Base-by-base conservation (phyloP, 2,888 invertebrate species). In the Cataglyphis livida region DNA sequence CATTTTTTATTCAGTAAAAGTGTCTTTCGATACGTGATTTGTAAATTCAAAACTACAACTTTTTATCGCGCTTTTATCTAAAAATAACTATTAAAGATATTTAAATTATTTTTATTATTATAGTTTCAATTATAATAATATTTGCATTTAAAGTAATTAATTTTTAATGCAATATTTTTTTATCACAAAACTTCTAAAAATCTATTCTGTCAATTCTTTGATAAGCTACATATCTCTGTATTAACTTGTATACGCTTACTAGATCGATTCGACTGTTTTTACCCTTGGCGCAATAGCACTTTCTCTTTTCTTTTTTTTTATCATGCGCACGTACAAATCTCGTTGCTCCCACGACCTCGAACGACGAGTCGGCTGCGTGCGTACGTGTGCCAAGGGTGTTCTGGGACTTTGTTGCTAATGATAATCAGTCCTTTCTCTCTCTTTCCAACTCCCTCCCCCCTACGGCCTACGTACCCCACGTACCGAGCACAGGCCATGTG, bases 401-500 rank as follows among this genome's bases (percentile, higher is more conserved):
- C 89, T 85, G 90, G 90, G 92, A 91, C 89, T 91, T 82, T 21
- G 87, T 82, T 88, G 91, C 92, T 94, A 94, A 94, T 93, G 93
- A 93, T 93, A 93, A 94, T 94, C 94, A 93, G 92, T 91, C 90
- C 87, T 84, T 84, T 74, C 81, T 90, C 82, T 89, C 87, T 87
- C 81, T 87, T 84, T 89, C 66, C 84, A 75, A 71, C 51, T 62
- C 66, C 74, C 21, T 21, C 73, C 82, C 81, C 75, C 73, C 81
- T 82, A 28, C 59, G 61, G 9, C 82, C 66, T 44, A 35, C 86
- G 81, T 89, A 88, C 89, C 89, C 87, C 84, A 84, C 62, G 86
- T 85, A 88, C 85, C 84, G 85, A 88, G 83, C 88, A 84, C 89
- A 93, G 93, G 94, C 94, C 94, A 94, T 94, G 94, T 94, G 94